Conservation (phyloP, 30 jellyfish, hydroid and myxozoan genomes). For the Hydractinia echinata region DNA sequence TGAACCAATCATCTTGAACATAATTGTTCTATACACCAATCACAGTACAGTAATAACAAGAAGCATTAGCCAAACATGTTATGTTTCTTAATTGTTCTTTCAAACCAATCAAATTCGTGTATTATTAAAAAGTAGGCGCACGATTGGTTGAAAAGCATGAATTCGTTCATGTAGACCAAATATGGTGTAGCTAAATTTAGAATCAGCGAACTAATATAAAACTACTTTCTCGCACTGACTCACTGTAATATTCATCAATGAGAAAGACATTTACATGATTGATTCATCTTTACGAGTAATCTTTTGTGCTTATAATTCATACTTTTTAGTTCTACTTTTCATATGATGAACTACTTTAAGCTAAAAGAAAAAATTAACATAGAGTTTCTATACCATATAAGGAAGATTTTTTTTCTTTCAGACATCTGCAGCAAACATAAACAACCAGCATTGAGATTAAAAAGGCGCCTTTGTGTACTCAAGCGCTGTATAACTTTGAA, state of each 20-base stretch:
- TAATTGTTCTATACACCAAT: constrained; percentile 6
- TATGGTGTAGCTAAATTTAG: constrained; percentile 15
- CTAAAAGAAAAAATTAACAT: too few species aligned
- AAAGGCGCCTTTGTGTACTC: too few species aligned
- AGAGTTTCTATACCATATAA: too few species aligned
- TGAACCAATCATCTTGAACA: constrained; percentile 12
- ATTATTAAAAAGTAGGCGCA: neutral
- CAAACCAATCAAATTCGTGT: neutral
- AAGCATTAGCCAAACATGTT: neutral
- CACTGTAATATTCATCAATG: neutral
- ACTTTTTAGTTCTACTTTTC: too few species aligned
- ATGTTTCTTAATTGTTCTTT: neutral
- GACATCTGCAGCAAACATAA: too few species aligned
- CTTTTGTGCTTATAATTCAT: too few species aligned
- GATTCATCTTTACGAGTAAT: too few species aligned
- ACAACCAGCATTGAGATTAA: too few species aligned
- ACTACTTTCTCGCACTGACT: neutral
- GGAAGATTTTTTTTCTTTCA: too few species aligned
- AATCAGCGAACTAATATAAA: constrained; percentile 2
- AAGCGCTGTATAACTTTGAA: too few species aligned
- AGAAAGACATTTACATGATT: too few species aligned
- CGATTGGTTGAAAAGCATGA: neutral
- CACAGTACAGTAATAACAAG: neutral
- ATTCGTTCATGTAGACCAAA: constrained; percentile 14
- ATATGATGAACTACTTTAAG: too few species aligned